Evolutionary conservation across 2,888 invertebrate species (phyloP), one percentile per base, ranked within the genome.

Genomic region (Acanthosoma haemorrhoidale): DNA sequence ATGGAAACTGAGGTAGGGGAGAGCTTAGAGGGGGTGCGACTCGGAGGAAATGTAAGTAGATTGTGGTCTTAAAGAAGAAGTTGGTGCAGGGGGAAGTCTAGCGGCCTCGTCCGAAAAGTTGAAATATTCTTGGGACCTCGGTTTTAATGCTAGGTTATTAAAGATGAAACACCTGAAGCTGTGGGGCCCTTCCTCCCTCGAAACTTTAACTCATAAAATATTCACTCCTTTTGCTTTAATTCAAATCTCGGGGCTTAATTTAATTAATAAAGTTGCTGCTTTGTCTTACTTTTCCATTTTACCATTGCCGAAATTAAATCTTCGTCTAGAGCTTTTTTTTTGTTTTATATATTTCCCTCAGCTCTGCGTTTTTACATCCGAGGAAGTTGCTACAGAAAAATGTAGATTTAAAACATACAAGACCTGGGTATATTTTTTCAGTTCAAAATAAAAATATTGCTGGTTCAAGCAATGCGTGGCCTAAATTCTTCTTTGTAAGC

Each of bases 151-250:
- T 32, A 60, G 32, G 11, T 60, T 60, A 60, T 60, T 60, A 32
- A 60, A 60, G 34, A 60, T 60, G 59, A 60, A 60, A 60, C 59
- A 60, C 59, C 59, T 60, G 34, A 32, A 18, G n/a, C 41, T 9
- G 16, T 16, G n/a, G n/a, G n/a, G n/a, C n/a, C n/a, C n/a, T 16
- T 13, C 59, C 11, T n/a, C 59, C 16, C 59, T 16, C 59, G 16
- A 6, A 34, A 60, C 13, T 15, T 60, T 60, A 4, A 11, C 31
- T 18, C 3, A 25, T 60, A 16, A 60, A 60, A 60, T 60, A 60
- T 60, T 1, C 59, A 11, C 16, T n/a, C 16, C 31, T 32, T 60
- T 60, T 60, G 32, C 32, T 60, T 60, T 60, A 29, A 60, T 60
- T 60, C 59, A 60, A 60, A 60, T 60, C 32, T 32, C 31, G 11